Base-by-base conservation (phyloP, 2,113 vertebrate genomes). In the Myiagra hebetior region DNA sequence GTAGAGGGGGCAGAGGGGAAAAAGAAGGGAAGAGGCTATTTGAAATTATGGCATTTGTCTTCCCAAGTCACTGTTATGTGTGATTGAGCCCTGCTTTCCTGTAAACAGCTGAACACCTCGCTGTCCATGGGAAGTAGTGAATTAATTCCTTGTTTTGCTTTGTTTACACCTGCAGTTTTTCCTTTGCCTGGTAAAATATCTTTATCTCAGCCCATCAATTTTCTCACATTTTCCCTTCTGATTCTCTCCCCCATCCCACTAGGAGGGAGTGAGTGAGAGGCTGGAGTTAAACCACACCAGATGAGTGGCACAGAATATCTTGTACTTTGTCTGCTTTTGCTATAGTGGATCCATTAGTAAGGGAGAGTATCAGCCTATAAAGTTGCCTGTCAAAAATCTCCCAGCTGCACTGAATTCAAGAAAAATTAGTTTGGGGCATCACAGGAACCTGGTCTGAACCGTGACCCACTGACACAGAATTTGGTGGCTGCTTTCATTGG, bases 231-330 rank as follows among this genome's bases (percentile, higher is more conserved):
- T 56, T 26, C 12, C 15, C 10, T 33, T 76, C 26, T 62, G 47
- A 76, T 47, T 77, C 30, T 49, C n/a, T 62, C 12, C 12, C 12
- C 26, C 26, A 83, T 69, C 35, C 47, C 63, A 62, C 47, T 16
- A 21, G 1, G 2, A 47, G n/a, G 26, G 17, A 69, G 30, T 19
- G 55, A 83, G 49, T 0, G 0, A 76, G 56, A 47, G 22, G 15
- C 49, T 90, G 49, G 31, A 56, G 26, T 42, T 63, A 37, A 77
- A 49, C 49, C 49, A 69, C 56, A 77, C 20, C 7, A 63, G 18
- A 31, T 8, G 11, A 65, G 17, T 63, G 37, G 26, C 14, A 50
- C 33, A 77, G 42, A 74, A 9, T 8, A 81, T 23, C 28, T 81
- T 49, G 9, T 9, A 18, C 13, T 57, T 49, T 8, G 14, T 27